Evolutionary conservation across 2,888 invertebrate species (phyloP).

Genomic region (Frankliniella fusca): DNA sequence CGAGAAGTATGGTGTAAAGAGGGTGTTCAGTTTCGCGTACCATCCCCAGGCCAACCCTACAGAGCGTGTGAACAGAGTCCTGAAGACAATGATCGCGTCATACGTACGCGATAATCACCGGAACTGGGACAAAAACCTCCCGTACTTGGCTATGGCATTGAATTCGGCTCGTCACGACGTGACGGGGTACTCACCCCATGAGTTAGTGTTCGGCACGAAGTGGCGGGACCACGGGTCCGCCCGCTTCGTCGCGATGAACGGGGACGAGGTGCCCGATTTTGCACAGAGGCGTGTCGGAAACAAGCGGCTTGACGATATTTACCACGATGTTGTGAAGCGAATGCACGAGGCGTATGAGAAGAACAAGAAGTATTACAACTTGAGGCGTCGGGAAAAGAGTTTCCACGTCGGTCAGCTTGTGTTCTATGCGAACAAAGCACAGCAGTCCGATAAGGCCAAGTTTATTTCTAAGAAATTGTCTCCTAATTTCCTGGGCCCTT

Average conservation of each 20-base stretch:
- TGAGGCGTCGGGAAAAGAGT: conserved; percentile 13
- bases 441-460: conserved; percentile 34
- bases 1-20: conserved; percentile 22
- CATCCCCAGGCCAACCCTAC: conserved; percentile 44
- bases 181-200: no score
- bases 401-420: no score
- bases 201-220: no score
- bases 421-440: background rate
- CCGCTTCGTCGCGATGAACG: background rate
- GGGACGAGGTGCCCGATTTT: background rate
- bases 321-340: background rate
- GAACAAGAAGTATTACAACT: conserved; percentile 6
- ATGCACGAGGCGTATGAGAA: conserved; percentile 20
- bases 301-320: background rate
- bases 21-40: conserved; percentile 39
- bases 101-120: conserved; percentile 35
- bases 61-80: no score
- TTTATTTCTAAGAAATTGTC: conserved; percentile 39
- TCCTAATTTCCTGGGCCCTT: conserved; percentile 39
- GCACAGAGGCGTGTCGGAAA: background rate
- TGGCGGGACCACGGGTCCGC: no score
- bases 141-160: background rate
- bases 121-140: background rate
- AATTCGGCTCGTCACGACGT: background rate
- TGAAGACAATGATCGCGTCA: conserved; percentile 41